These are phyloP conservation scores for Cuculus canorus DNA, from an alignment of 2,797 vertebrate species.

Conservation along the genomic window DNA sequence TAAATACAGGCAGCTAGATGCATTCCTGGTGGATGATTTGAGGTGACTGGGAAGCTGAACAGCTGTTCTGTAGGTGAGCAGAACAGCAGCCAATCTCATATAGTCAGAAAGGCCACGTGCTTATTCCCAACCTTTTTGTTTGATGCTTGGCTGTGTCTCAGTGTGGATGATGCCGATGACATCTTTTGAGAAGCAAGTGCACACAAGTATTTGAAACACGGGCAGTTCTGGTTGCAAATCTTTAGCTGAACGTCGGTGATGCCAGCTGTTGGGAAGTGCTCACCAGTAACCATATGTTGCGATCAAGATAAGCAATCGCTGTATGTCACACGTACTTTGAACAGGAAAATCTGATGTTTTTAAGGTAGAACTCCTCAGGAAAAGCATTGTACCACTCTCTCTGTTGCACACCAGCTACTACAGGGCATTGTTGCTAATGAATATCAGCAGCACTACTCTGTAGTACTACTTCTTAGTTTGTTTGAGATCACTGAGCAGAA, in stretches of 20 bases:
- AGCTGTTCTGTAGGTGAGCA: constrained; percentile 73
- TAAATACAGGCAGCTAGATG: neutral
- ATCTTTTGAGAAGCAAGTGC: constrained; percentile 16
- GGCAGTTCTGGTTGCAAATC: constrained; percentile 32
- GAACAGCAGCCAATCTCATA: constrained; percentile 57
- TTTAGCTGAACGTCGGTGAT: constrained; percentile 23
- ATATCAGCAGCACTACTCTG: neutral
- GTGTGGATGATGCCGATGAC: constrained; percentile 30
- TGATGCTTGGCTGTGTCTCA: constrained; percentile 37
- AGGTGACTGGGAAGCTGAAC: constrained; percentile 63
- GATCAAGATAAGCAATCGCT: constrained; percentile 6
- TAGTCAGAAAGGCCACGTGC: constrained; percentile 2
- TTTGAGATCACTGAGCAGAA: neutral
- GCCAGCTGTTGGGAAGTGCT: constrained; percentile 56
- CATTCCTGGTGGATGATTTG: constrained; percentile 34
- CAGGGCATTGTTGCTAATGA: neutral
- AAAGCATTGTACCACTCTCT: neutral
- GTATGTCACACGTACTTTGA: neutral
- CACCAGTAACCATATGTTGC: constrained; percentile 31
- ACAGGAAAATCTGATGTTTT: neutral
- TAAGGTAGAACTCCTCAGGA: neutral
- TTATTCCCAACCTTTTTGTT: constrained; percentile 46
- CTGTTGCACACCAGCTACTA: neutral
- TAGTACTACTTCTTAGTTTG: neutral
- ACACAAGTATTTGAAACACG: neutral